These are phyloP conservation scores for Clarias magur DNA, from an alignment of 2,113 vertebrate genomes.

Conservation along the genomic window DNA sequence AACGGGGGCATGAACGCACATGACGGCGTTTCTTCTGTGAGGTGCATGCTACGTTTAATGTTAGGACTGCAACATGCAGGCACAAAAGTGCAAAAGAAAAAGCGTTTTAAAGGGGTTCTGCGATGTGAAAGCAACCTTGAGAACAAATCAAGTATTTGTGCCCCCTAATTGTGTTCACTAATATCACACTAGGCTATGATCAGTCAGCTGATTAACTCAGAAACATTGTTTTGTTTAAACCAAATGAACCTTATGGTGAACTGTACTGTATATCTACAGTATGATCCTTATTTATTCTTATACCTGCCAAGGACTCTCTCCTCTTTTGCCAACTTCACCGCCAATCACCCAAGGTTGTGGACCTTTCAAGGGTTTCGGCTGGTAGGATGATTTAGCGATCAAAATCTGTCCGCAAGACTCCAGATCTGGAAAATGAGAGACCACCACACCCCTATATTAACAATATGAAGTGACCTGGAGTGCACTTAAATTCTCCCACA, in stretches of 20 bases:
- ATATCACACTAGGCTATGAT: neutral
- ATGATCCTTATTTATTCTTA: neutral
- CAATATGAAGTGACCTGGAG: neutral
- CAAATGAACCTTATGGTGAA: too few species aligned
- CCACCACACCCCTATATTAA: neutral
- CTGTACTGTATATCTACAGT: too few species aligned
- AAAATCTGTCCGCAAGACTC: slow-evolving; percentile 79
- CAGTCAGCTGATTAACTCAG: neutral
- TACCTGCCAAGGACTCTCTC: slow-evolving; percentile 89
- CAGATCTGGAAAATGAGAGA: slow-evolving; percentile 58
- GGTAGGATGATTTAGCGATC: slow-evolving; percentile 52
- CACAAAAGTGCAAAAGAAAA: too few species aligned
- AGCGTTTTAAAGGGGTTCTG: neutral
- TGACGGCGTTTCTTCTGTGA: too few species aligned
- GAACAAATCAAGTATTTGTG: neutral
- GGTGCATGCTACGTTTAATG: too few species aligned
- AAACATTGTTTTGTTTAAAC: neutral
- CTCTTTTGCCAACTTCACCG: slow-evolving; percentile 77
- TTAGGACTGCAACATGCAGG: too few species aligned
- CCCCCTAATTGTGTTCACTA: neutral
- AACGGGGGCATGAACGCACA: too few species aligned
- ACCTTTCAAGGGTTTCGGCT: slow-evolving; percentile 45
- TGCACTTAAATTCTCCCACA: neutral
- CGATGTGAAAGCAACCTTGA: neutral
- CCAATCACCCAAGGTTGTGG: slow-evolving; percentile 70